Evolutionary conservation across 2,113 vertebrate genomes (phyloP).

Genomic region (Seriola rivoliana): DNA sequence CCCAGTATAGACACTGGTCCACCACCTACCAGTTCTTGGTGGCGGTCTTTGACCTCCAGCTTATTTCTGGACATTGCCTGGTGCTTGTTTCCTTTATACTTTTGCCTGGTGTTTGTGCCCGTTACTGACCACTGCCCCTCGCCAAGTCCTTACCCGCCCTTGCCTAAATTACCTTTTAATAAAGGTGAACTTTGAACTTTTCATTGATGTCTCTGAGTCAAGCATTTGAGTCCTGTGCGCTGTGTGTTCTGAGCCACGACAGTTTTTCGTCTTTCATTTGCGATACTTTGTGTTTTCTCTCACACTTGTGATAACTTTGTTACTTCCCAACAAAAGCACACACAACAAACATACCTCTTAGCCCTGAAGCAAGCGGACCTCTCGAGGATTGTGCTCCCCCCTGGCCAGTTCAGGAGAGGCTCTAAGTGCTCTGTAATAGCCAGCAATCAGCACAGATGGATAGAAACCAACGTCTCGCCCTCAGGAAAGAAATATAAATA

Average conservation of each 20-base stretch:
- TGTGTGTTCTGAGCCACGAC: not conserved
- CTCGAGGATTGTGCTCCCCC: slow-evolving; percentile 70
- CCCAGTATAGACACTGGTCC: no score
- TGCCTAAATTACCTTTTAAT: not conserved
- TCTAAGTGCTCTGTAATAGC: slow-evolving; percentile 87
- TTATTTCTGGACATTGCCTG: no score
- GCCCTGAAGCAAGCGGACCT: slow-evolving; percentile 67
- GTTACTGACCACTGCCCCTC: no score
- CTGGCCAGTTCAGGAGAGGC: slow-evolving; percentile 70
- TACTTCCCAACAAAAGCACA: slow-evolving; percentile 30
- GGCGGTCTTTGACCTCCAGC: no score
- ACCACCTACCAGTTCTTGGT: no score
- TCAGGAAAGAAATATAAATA: slow-evolving; percentile 86
- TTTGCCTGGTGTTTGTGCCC: no score
- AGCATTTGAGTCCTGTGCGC: not conserved
- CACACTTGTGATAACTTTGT: slow-evolving; percentile 24
- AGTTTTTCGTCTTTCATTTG: slow-evolving; percentile 7
- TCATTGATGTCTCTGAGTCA: not conserved
- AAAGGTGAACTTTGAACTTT: not conserved
- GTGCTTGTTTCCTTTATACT: no score
- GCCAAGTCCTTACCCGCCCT: no score
- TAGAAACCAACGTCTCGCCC: slow-evolving; percentile 78
- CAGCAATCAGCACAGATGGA: slow-evolving; percentile 81
- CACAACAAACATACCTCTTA: slow-evolving; percentile 66
- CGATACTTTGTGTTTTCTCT: slow-evolving; percentile 19